phyloP scores from a whole-genome alignment of 2,113 vertebrate species.

The Hiodon alosoides region DNA sequence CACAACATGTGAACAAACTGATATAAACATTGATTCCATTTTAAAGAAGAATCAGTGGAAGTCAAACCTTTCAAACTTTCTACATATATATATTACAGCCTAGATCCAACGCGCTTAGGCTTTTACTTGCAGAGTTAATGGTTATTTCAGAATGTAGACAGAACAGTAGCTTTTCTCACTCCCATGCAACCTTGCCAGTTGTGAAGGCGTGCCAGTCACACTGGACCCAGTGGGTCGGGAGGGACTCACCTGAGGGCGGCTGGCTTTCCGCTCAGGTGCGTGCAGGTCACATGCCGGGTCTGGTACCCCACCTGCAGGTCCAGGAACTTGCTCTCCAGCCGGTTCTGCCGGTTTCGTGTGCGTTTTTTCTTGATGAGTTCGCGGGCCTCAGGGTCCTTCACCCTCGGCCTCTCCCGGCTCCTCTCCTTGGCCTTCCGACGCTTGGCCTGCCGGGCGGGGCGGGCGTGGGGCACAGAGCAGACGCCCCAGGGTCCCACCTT shows the following conservation, averaged over 20 bases:
- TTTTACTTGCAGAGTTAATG: too few species aligned
- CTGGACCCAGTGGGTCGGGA: too few species aligned
- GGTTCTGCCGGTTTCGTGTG: slow-evolving; percentile 80
- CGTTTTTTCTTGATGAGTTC: slow-evolving; percentile 92
- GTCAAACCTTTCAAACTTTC: too few species aligned
- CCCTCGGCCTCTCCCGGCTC: slow-evolving; percentile 58
- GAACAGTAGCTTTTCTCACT: too few species aligned
- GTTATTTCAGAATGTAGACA: too few species aligned
- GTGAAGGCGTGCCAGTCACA: too few species aligned
- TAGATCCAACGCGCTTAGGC: too few species aligned
- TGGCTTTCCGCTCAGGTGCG: slow-evolving; percentile 74
- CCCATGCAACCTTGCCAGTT: too few species aligned
- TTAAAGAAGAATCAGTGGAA: too few species aligned
- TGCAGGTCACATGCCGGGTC: slow-evolving; percentile 80
- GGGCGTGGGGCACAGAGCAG: slow-evolving; percentile 63
- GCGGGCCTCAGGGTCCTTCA: slow-evolving; percentile 78
- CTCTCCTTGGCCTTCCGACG: slow-evolving; percentile 68
- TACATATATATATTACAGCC: too few species aligned
- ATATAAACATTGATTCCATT: too few species aligned
- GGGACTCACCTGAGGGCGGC: slow-evolving; percentile 74
- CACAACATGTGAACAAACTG: too few species aligned
- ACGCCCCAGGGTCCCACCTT: slow-evolving; percentile 82
- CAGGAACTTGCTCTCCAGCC: slow-evolving; percentile 85
- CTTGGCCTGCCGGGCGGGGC: slow-evolving; percentile 65
- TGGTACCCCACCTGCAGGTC: slow-evolving; percentile 91